Base-by-base conservation (phyloP, 37 sponge, comb jelly and placozoan species). In the Haliclona indistincta region DNA sequence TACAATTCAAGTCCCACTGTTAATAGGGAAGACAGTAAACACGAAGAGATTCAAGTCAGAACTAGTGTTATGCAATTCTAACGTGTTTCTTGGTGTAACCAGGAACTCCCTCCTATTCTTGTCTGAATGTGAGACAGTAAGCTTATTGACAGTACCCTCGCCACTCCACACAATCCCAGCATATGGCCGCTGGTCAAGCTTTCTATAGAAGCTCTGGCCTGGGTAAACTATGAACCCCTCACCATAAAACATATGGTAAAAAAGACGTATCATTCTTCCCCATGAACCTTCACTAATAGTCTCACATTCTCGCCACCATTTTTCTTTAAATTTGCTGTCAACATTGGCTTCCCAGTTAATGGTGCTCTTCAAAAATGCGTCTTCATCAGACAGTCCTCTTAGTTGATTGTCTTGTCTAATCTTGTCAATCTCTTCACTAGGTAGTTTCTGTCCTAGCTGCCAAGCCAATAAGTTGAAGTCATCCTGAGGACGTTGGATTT, bases 161-260 rank as follows among this genome's bases (percentile, higher is more conserved):
- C 95, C 95, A 86, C 91, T 94, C 95, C 95, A 94, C 0, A 87
- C 64, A 33, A 94, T 83, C 67, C 84, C 84, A 38, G 84, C 89
- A 74, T 73, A 89, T 38, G 89, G 89, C 30, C 80, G 76, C 15
- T 60, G 54, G 17, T 83, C 80, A 26, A 44, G 39, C 0, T 78
- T 63, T 45, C 87, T 66, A 1, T 20, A 52, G 65, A 64, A 81
- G 10, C 36, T 68, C 23, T 47, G 44, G 20, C 77, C 79, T 28
- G 92, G 92, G 1, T 63, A 17, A 1, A 91, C 33, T 23, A 91
- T 71, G 20, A 79, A 76, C 0, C 87, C 95, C 71, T 94, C 95
- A 10, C 90, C 95, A 80, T 94, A 94, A 61, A 94, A 94, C 29
- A 70, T 64, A 53, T 87, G 87, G 62, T 94, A 94, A 61, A 94